phyloP scores from a whole-genome alignment of 1,140 invertebrate genomes.

The Campodea augens region DNA sequence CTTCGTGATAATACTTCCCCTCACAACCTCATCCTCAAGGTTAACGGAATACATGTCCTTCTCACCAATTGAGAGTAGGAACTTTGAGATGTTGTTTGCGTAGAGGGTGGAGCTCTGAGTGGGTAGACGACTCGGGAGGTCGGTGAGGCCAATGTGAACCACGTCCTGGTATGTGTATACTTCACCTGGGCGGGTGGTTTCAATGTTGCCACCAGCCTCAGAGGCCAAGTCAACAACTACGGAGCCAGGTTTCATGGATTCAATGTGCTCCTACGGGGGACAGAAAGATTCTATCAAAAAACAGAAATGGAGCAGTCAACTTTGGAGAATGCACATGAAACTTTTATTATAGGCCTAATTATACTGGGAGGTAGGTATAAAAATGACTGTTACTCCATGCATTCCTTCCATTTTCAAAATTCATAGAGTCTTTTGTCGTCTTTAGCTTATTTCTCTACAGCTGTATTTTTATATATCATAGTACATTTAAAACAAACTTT shows the following conservation, averaged over 20 bases:
- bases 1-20: conserved; percentile 56
- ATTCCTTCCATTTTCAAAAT: no score
- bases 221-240: conserved; percentile 78
- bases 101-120: conserved; percentile 72
- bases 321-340: no score
- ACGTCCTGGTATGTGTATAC: conserved; percentile 56
- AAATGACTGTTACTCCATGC: no score
- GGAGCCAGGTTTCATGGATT: conserved; percentile 70
- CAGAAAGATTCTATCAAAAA: neutral
- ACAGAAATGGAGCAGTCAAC: neutral
- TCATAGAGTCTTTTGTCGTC: no score
- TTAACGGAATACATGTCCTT: conserved; percentile 62
- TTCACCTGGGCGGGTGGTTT: conserved; percentile 62
- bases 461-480: no score
- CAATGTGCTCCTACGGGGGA: conserved; percentile 46
- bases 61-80: conserved; percentile 58
- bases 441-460: no score
- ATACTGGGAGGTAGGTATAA: no score
- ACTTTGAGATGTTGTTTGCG: conserved; percentile 78
- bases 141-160: conserved; percentile 66
- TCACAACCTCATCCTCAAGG: conserved; percentile 65
- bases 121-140: conserved; percentile 63
- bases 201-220: conserved; percentile 73
- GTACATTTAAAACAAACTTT: no score
- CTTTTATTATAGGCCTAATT: no score